phyloP scores from a whole-genome alignment of 37 sponge, comb jelly and placozoan genomes.

The Geodia barretti region DNA sequence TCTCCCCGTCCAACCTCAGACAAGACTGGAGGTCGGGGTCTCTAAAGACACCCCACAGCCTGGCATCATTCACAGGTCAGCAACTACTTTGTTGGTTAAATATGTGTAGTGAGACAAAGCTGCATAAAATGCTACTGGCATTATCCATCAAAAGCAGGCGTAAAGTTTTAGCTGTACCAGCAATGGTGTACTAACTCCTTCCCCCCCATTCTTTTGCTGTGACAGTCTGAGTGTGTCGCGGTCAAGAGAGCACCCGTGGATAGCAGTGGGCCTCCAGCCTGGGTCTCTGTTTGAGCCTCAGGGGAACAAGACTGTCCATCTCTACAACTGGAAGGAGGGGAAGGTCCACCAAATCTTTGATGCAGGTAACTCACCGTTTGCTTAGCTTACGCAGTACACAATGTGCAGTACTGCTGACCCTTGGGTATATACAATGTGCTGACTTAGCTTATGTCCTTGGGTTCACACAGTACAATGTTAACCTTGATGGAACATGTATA shows the following conservation, averaged over 20 bases:
- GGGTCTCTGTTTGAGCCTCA: conserved; percentile 59
- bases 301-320: conserved; percentile 55
- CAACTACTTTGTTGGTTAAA: not conserved
- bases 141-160: not conserved
- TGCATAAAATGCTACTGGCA: not conserved
- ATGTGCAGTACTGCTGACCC: no score
- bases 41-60: not conserved
- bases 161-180: not conserved
- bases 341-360: conserved; percentile 66
- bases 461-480: no score
- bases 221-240: conserved; percentile 59
- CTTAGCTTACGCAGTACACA: no score
- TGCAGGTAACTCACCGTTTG: conserved; percentile 42
- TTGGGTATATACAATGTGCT: no score
- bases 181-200: not conserved
- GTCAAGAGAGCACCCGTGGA: conserved; percentile 18
- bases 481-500: no score
- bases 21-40: conserved; percentile 2
- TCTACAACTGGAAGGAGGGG: conserved; percentile 39
- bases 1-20: conserved; percentile 18
- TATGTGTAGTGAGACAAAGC: not conserved
- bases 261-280: conserved; percentile 77
- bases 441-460: no score
- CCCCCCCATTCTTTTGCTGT: not conserved
- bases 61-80: conserved; percentile 50